Conservation (phyloP, 2,113 vertebrate species). For the Cheilinus undulatus region DNA sequence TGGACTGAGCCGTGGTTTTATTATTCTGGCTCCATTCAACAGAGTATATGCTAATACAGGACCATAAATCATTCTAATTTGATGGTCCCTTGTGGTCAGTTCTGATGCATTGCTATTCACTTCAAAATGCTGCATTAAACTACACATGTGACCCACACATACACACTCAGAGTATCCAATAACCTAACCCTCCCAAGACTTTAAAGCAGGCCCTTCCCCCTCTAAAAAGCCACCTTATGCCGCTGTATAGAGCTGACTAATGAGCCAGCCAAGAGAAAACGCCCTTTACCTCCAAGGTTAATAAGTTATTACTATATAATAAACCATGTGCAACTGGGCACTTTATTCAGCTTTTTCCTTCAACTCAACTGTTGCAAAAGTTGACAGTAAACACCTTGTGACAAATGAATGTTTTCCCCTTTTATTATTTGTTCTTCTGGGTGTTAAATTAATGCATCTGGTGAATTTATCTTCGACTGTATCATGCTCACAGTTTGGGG, state of each 20-base stretch:
- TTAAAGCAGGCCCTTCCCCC: slow-evolving; percentile 27
- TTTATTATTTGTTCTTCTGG: background rate
- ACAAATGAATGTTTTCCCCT: slow-evolving; percentile 23
- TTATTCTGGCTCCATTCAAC: slow-evolving; percentile 27
- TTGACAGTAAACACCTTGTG: slow-evolving; percentile 57
- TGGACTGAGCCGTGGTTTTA: slow-evolving; percentile 5
- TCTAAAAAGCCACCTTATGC: slow-evolving; percentile 51
- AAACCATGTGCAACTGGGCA: slow-evolving; percentile 59
- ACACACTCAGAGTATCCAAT: slow-evolving; percentile 2
- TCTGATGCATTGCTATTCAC: slow-evolving; percentile 54
- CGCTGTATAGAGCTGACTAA: slow-evolving; percentile 65
- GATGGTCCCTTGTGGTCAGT: slow-evolving; percentile 46
- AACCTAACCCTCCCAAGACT: slow-evolving; percentile 33
- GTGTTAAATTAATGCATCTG: slow-evolving; percentile 3
- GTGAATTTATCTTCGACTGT: background rate
- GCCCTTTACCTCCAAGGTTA: slow-evolving; percentile 79
- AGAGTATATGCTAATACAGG: slow-evolving; percentile 34
- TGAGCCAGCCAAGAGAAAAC: slow-evolving; percentile 72
- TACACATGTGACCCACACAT: slow-evolving; percentile 28
- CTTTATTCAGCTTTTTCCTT: slow-evolving; percentile 43
- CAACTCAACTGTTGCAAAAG: slow-evolving; percentile 30
- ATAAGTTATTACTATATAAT: slow-evolving; percentile 80
- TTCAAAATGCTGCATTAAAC: slow-evolving; percentile 44
- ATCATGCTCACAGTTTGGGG: background rate
- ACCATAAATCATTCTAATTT: slow-evolving; percentile 59